Percentiles rank a stretch among this genome's conserved stretches.
These are phyloP conservation scores for Isaurus tuberculatus DNA, from an alignment of 92 coral and sea anemone species.

Conservation along the genomic window DNA sequence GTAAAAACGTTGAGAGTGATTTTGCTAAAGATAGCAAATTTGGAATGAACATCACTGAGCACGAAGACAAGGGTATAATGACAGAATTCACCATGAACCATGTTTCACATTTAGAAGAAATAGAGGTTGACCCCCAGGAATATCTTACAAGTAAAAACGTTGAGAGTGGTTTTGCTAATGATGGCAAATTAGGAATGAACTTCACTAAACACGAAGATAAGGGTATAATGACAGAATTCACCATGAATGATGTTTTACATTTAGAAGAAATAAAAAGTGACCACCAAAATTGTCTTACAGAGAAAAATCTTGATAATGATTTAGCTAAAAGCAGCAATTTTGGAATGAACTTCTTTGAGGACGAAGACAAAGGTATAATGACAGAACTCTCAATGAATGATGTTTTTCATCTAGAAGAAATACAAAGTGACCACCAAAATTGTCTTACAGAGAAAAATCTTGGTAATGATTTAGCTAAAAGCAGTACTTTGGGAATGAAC, in stretches of 20 bases:
- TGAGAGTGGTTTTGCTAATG: too few species aligned
- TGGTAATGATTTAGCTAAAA: not conserved
- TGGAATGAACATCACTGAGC: too few species aligned
- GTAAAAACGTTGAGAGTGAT: too few species aligned
- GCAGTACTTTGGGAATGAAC: not conserved
- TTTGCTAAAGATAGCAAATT: too few species aligned
- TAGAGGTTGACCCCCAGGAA: too few species aligned
- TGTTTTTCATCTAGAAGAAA: slow-evolving; percentile 60
- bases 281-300: not conserved
- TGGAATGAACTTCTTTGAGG: slow-evolving; percentile 20
- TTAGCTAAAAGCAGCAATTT: not conserved
- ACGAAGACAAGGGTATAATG: not conserved
- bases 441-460: not conserved
- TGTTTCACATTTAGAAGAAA: too few species aligned
- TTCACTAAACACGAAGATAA: slow-evolving; percentile 23
- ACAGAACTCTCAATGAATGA: slow-evolving; percentile 70
- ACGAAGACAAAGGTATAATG: slow-evolving; percentile 52
- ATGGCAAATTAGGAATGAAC: too few species aligned
- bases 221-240: slow-evolving; percentile 63
- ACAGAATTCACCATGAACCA: too few species aligned
- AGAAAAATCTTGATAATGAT: not conserved
- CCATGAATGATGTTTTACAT: slow-evolving; percentile 50
- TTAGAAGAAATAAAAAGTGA: slow-evolving; percentile 36
- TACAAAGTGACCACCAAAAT: slow-evolving; percentile 31
- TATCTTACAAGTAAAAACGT: too few species aligned